Evolutionary conservation across 2,113 vertebrate species (phyloP).

Genomic region (Nerophis ophidion): DNA sequence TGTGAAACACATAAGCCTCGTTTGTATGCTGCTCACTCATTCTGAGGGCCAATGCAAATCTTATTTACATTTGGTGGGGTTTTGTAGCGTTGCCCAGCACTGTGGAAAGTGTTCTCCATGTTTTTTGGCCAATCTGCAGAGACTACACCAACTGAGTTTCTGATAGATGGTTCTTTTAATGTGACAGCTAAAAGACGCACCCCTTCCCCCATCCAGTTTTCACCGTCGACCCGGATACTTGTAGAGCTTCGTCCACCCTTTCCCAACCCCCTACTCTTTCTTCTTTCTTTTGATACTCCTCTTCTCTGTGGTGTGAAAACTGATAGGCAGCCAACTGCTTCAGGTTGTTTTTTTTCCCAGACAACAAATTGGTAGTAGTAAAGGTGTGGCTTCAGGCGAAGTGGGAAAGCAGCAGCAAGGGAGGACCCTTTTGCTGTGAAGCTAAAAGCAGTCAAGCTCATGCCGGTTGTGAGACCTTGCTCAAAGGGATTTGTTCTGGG

Average conservation of each 20-base stretch:
- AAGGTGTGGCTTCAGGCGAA: constrained; percentile 43
- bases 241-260: constrained; percentile 23
- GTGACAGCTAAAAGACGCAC: constrained; percentile 51
- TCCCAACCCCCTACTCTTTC: constrained; percentile 38
- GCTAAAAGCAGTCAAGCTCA: constrained; percentile 62
- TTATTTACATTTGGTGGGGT: constrained; percentile 45
- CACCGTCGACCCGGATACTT: constrained; percentile 33
- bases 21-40: constrained; percentile 47
- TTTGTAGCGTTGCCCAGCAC: constrained; percentile 36
- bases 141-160: constrained; percentile 26
- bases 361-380: constrained; percentile 33
- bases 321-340: constrained; percentile 62
- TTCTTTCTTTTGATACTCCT: constrained; percentile 28
- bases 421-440: constrained; percentile 66
- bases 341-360: constrained; percentile 53
- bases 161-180: constrained; percentile 57
- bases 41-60: constrained; percentile 43
- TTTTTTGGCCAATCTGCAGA: constrained; percentile 27
- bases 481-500: constrained; percentile 76
- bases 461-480: constrained; percentile 62
- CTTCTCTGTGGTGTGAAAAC: constrained; percentile 59
- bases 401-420: constrained; percentile 27
- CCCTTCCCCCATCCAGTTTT: constrained; percentile 39
- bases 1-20: constrained; percentile 37
- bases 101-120: constrained; percentile 33